phyloP scores from a whole-genome alignment of 2,797 vertebrate genomes.

The Dermochelys coriacea region DNA sequence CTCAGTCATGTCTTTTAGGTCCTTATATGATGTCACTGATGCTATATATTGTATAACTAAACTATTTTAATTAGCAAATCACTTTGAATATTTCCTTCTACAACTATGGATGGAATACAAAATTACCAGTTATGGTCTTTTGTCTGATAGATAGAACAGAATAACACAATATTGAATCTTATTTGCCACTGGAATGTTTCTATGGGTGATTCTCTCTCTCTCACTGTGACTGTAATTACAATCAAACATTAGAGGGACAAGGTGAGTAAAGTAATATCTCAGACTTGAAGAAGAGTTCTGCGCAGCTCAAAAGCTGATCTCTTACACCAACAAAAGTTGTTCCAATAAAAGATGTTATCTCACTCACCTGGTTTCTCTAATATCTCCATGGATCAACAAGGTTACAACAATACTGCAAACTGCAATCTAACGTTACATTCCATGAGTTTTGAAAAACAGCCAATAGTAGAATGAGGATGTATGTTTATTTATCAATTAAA shows the following conservation, averaged over 20 bases:
- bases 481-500: constrained; percentile 30
- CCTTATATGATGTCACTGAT: rapidly evolving
- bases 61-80: not conserved
- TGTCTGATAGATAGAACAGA: not conserved
- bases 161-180: not conserved
- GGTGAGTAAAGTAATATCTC: not conserved
- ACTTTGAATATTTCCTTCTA: not conserved
- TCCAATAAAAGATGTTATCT: not conserved
- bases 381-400: not conserved
- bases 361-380: not conserved
- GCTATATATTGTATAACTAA: not conserved
- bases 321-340: not conserved
- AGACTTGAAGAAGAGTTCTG: not conserved
- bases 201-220: not conserved
- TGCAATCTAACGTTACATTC: not conserved
- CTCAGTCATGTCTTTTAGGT: not conserved
- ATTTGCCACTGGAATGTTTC: not conserved
- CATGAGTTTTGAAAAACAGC: not conserved
- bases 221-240: not conserved
- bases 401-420: not conserved
- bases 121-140: rapidly evolving
- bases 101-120: not conserved
- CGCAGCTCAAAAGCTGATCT: not conserved
- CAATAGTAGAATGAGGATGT: not conserved
- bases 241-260: not conserved